These are phyloP conservation scores for Phyllostomus hastatus DNA, from an alignment of 2,113 vertebrate species.

Conservation along the genomic window DNA sequence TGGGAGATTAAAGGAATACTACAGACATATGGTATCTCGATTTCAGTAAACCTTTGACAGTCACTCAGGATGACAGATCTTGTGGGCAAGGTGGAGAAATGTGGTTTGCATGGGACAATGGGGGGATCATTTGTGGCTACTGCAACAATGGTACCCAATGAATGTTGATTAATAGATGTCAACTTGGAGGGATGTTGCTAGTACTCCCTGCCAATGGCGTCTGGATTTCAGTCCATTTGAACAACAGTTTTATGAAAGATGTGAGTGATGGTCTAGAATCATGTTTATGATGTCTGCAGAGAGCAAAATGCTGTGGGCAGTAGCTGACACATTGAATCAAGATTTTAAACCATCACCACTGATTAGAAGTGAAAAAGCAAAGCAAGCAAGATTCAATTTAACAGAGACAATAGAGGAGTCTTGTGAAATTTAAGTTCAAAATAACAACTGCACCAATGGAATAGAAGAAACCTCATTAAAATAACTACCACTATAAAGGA, in stretches of 20 bases:
- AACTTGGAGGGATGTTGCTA: not conserved
- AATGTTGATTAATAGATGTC: conserved; percentile 23
- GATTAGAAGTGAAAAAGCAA: conserved; percentile 66
- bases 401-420: conserved; percentile 50
- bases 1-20: conserved; percentile 57
- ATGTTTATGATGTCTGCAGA: conserved; percentile 43
- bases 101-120: conserved; percentile 43
- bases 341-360: conserved; percentile 59
- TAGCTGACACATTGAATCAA: conserved; percentile 61
- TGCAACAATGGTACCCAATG: conserved; percentile 40
- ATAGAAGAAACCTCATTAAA: not conserved
- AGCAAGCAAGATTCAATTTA: conserved; percentile 64
- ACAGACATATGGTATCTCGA: conserved; percentile 59
- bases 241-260: conserved; percentile 44
- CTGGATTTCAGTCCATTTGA: conserved; percentile 5
- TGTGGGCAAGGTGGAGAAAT: conserved; percentile 65
- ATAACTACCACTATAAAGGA: not conserved
- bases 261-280: conserved; percentile 24
- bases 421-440: conserved; percentile 46
- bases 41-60: conserved; percentile 64
- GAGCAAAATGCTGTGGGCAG: conserved; percentile 57
- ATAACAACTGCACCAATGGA: conserved; percentile 15
- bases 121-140: not conserved
- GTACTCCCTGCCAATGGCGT: conserved; percentile 13
- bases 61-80: conserved; percentile 54